phyloP scores from a whole-genome alignment of 2,113 vertebrate species.

The Tylochromis polylepis region DNA sequence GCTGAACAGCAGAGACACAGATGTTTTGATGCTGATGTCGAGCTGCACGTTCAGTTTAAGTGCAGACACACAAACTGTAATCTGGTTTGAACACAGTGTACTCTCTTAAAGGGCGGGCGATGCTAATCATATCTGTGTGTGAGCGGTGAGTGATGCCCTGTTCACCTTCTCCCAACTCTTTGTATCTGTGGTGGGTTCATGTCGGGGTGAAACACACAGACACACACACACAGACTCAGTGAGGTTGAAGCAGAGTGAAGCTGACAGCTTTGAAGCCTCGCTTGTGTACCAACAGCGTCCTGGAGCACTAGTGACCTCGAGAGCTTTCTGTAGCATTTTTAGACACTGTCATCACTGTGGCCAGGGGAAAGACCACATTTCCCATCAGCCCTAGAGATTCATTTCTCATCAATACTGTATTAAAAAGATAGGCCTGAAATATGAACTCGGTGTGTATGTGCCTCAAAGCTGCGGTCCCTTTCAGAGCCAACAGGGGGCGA shows the following conservation, averaged over 20 bases:
- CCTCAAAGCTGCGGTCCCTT: not conserved
- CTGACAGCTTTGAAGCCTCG: conserved; percentile 22
- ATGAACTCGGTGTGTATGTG: not conserved
- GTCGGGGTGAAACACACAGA: conserved; percentile 1
- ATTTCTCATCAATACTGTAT: not conserved
- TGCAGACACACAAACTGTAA: not conserved
- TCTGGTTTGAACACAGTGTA: conserved; percentile 22
- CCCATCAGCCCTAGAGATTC: not conserved
- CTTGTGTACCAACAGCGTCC: conserved; percentile 9
- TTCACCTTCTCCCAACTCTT: conserved; percentile 3
- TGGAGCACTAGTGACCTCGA: not conserved
- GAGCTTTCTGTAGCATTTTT: not conserved
- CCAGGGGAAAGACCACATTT: not conserved
- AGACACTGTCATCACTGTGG: not conserved
- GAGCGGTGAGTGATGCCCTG: not conserved
- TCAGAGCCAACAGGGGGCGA: not conserved
- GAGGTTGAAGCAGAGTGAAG: conserved; percentile 2
- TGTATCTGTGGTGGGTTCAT: not conserved
- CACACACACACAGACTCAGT: not conserved
- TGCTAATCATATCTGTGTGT: conserved; percentile 6
- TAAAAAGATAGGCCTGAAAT: not conserved
- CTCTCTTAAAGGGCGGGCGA: conserved; percentile 36
- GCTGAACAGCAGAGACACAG: not conserved
- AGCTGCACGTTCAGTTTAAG: not conserved
- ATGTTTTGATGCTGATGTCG: not conserved